Evolutionary conservation across 2,888 invertebrate genomes (phyloP).

Genomic region (Cryptocephalus moraei): DNA sequence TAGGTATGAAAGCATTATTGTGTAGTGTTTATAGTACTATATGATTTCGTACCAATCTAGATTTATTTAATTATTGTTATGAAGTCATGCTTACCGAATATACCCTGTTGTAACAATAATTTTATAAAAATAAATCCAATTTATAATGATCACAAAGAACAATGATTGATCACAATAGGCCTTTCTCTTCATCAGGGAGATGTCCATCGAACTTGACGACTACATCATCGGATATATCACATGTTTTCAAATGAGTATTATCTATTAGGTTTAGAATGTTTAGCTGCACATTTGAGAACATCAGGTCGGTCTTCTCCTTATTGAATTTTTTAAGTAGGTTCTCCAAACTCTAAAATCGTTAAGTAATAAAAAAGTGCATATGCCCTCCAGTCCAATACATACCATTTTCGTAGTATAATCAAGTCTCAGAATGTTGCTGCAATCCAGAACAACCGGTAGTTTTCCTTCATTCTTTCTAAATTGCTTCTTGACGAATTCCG

Average conservation of each 20-base stretch:
- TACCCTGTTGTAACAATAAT: too few species aligned
- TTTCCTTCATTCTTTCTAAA: slow-evolving; percentile 31
- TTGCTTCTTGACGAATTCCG: slow-evolving; percentile 44
- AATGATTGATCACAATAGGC: neutral
- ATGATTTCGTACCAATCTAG: too few species aligned
- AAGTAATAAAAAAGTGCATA: neutral
- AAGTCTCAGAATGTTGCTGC: slow-evolving; percentile 49
- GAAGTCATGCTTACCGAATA: too few species aligned
- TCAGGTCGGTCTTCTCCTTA: slow-evolving; percentile 40
- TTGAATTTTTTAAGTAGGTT: slow-evolving; percentile 47
- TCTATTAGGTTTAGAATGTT: slow-evolving; percentile 12
- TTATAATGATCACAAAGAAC: too few species aligned
- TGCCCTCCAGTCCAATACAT: slow-evolving; percentile 6
- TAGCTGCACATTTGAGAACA: slow-evolving; percentile 39
- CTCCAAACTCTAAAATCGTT: slow-evolving; percentile 44
- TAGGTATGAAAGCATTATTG: too few species aligned
- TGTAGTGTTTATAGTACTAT: too few species aligned
- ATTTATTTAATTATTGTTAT: too few species aligned
- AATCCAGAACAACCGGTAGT: slow-evolving; percentile 54
- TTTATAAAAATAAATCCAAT: too few species aligned
- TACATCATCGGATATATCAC: slow-evolving; percentile 11
- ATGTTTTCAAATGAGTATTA: slow-evolving; percentile 17
- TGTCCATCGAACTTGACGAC: neutral
- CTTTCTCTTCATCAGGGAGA: slow-evolving; percentile 1
- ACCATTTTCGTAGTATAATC: slow-evolving; percentile 62